Evolutionary conservation across 2,797 vertebrate species (phyloP).

Genomic region (Pseudochirops corinnae): DNA sequence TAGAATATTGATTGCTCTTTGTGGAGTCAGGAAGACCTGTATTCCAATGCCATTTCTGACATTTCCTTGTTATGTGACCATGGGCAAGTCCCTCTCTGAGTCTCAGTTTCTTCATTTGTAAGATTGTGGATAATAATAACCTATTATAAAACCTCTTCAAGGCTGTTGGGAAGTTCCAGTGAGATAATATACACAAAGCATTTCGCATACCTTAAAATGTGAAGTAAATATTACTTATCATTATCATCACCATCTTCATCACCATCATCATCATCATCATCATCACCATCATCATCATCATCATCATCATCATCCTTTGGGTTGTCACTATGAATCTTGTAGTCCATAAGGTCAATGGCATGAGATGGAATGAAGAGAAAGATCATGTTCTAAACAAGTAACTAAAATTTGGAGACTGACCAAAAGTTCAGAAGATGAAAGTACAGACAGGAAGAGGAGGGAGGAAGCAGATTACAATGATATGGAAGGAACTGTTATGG

Average conservation of each 20-base stretch:
- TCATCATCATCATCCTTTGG: neutral
- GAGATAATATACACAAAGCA: neutral
- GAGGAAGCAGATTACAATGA: neutral
- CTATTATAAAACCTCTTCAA: neutral
- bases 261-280: accelerated
- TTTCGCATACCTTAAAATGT: neutral
- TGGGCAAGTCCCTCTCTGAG: neutral
- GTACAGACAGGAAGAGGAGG: neutral
- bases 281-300: neutral
- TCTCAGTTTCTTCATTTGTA: neutral
- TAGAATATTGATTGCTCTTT: neutral
- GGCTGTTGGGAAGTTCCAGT: neutral
- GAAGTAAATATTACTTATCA: neutral
- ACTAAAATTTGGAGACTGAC: neutral
- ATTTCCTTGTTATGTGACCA: neutral
- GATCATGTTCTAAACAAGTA: neutral
- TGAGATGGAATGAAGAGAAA: neutral
- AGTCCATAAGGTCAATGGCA: neutral
- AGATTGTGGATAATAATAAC: neutral
- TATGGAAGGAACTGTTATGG: neutral
- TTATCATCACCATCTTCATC: neutral
- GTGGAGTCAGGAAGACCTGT: neutral
- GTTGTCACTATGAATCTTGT: neutral
- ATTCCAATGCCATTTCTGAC: neutral
- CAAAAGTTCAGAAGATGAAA: neutral